phyloP scores from a whole-genome alignment of 1,140 invertebrate species.

The Drosophila paulistorum region DNA sequence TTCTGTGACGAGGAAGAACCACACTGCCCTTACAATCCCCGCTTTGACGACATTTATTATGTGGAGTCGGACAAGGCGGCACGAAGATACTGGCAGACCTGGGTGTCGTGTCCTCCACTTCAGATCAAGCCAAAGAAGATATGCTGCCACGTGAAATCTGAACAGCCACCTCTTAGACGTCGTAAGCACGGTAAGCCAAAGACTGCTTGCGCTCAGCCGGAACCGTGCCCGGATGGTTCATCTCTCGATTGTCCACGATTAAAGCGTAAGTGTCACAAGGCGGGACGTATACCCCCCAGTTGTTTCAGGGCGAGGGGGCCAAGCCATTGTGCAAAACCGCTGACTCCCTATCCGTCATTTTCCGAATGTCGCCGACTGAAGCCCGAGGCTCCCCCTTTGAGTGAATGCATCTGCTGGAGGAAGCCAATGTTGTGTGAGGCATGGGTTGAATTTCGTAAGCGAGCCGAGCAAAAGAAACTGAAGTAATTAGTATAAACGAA shows the following conservation, averaged over 20 bases:
- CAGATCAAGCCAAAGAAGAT: constrained; percentile 61
- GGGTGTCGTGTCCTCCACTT: constrained; percentile 66
- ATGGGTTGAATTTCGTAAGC: constrained; percentile 45
- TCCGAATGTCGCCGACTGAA: constrained; percentile 45
- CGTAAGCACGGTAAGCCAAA: constrained; percentile 39
- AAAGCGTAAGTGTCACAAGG: constrained; percentile 46
- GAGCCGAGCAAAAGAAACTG: constrained; percentile 6
- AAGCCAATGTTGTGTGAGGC: constrained; percentile 55
- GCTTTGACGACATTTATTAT: constrained; percentile 78
- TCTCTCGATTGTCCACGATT: not conserved
- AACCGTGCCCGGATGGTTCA: not conserved
- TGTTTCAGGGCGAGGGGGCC: constrained; percentile 12
- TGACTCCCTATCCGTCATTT: constrained; percentile 59
- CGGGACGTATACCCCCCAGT: constrained; percentile 42
- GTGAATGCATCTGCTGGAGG: constrained; percentile 50
- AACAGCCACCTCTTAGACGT: constrained; percentile 46
- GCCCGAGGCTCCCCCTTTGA: not conserved
- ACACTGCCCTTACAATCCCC: constrained; percentile 60
- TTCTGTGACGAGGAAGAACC: constrained; percentile 55
- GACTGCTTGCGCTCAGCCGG: constrained; percentile 41
- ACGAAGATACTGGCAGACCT: constrained; percentile 75
- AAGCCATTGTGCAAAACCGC: constrained; percentile 40
- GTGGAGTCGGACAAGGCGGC: constrained; percentile 71
- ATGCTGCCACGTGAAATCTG: constrained; percentile 48
- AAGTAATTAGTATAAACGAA: not conserved